These are phyloP conservation scores for Ianthella basta DNA, from an alignment of 37 sponge, comb jelly and placozoan species.

Conservation along the genomic window DNA sequence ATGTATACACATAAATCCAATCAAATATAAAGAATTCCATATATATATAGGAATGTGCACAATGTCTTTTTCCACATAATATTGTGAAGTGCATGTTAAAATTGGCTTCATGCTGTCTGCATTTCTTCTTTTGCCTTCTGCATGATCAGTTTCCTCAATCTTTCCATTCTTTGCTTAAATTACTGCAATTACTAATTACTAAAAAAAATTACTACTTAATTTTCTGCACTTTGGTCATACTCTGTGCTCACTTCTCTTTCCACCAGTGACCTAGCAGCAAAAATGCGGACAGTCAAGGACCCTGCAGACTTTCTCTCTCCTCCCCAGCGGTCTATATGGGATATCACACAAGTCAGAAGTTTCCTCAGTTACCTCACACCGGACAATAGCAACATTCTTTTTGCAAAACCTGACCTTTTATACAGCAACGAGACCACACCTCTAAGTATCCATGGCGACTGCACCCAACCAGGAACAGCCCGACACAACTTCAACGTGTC, in stretches of 20 bases:
- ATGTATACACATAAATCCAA: too few relatives aligned
- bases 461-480: background rate
- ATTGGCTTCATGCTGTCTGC: too few relatives aligned
- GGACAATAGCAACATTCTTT: conserved; percentile 42
- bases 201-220: conserved; percentile 46
- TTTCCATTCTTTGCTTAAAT: too few relatives aligned
- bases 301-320: conserved; percentile 67
- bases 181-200: too few relatives aligned
- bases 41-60: too few relatives aligned
- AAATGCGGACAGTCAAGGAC: conserved; percentile 49
- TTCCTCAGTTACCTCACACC: conserved; percentile 41
- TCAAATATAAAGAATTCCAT: too few relatives aligned
- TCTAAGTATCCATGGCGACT: background rate
- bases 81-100: too few relatives aligned
- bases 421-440: background rate
- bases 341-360: conserved; percentile 24
- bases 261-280: conserved; percentile 43
- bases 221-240: too few relatives aligned
- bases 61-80: too few relatives aligned
- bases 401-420: conserved; percentile 39
- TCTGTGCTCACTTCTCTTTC: too few relatives aligned
- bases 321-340: conserved; percentile 45
- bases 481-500: conserved; percentile 13
- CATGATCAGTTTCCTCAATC: too few relatives aligned
- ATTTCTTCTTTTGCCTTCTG: too few relatives aligned